Percentiles rank a stretch among this genome's conserved stretches.
phyloP scores from a whole-genome alignment of 2,888 invertebrate genomes.

The Notodonta ziczac region DNA sequence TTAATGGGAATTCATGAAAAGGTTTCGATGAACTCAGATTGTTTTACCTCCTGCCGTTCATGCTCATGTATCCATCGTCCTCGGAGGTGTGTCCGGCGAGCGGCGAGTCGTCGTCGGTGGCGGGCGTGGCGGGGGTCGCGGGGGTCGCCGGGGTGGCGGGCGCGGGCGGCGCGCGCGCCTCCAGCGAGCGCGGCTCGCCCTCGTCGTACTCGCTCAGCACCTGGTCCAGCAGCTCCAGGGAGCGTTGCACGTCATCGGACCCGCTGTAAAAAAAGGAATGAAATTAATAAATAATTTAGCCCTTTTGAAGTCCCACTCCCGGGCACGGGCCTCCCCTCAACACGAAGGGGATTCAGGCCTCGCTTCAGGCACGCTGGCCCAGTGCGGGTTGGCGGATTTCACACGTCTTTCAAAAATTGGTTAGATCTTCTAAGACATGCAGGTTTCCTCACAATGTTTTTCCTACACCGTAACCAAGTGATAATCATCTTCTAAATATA shows the following conservation, averaged over 20 bases:
- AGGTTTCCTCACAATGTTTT: too few species aligned
- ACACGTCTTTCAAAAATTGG: too few species aligned
- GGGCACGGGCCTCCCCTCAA: too few species aligned
- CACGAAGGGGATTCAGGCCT: too few species aligned
- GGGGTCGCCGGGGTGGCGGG: slow-evolving; percentile 82
- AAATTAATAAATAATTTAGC: too few species aligned
- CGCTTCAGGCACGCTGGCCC: too few species aligned
- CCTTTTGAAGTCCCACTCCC: too few species aligned
- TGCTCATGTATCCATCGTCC: slow-evolving; percentile 97
- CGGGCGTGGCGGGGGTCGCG: slow-evolving; percentile 83
- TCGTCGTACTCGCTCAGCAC: slow-evolving; percentile 97
- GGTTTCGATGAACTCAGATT: background rate
- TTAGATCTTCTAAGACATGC: too few species aligned
- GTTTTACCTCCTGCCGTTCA: slow-evolving; percentile 91
- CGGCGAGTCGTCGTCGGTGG: slow-evolving; percentile 89
- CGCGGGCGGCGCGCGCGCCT: slow-evolving; percentile 79
- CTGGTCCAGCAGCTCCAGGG: slow-evolving; percentile 94
- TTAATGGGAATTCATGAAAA: too few species aligned
- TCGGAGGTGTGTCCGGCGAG: slow-evolving; percentile 93
- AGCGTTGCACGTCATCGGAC: slow-evolving; percentile 94
- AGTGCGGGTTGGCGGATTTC: too few species aligned
- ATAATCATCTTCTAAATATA: too few species aligned
- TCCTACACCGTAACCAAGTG: too few species aligned
- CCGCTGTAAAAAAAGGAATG: slow-evolving; percentile 85
- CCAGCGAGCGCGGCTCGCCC: slow-evolving; percentile 82